Base-by-base conservation (phyloP, 2,888 invertebrate genomes). In the Melipona bicolor region DNA sequence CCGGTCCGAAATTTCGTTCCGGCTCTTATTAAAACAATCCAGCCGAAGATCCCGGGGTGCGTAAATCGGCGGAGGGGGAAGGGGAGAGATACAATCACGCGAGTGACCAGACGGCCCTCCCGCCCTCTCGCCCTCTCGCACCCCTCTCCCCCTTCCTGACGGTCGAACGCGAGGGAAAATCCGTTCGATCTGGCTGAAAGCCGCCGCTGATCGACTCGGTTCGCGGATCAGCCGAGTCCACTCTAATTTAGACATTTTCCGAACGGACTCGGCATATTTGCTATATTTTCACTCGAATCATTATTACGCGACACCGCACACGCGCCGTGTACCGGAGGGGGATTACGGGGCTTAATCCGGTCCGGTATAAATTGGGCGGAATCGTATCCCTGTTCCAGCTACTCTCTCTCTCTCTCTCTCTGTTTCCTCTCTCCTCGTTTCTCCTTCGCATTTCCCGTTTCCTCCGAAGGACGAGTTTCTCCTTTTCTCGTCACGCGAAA, bases 211-310 rank as follows among this genome's bases (percentile, higher is more conserved):
- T 89, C 89, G 89, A 87, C 83, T 90, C 84, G 75, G 74, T 79
- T 77, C 15, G 74, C 82, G 84, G 81, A 82, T 87, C 79, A 81
- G 79, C 78, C 88, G 83, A 84, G 80, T 90, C 80, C 90, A 87
- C 88, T 89, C 91, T 90, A 90, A 91, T 92, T 91, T 88, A 87
- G 89, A 90, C 86, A 88, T 90, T 89, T 88, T 87, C 84, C 77
- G 75, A 21, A n/a, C 79, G 82, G 71, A 77, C 77, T 43, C 74
- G 81, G 76, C 86, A 87, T 88, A 88, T 88, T 90, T 88, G 91
- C 88, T 92, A 90, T 91, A 91, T 90, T 91, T 92, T 91, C 88
- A 81, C 88, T 86, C 84, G 88, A 88, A 92, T 92, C 91, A 90
- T 92, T 91, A 92, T 92, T 91, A 90, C 90, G 89, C 83, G 84